These are phyloP conservation scores for Ailurus styani DNA, from an alignment of 2,113 vertebrate species.

Conservation along the genomic window DNA sequence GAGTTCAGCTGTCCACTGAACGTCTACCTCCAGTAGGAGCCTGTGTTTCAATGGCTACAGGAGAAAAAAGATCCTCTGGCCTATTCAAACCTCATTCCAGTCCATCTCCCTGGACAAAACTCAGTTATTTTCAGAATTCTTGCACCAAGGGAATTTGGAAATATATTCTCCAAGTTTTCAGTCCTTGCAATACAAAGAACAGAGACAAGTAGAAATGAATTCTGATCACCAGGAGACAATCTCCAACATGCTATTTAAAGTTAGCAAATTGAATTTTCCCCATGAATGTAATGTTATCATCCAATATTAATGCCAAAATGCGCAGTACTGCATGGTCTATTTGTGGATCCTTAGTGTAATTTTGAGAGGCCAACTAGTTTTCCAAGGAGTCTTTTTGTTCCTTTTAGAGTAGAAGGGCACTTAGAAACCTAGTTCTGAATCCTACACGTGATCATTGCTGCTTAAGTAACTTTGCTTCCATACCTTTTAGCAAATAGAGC, in stretches of 20 bases:
- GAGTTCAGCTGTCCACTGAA: not conserved
- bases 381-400: not conserved
- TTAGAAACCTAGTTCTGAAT: not conserved
- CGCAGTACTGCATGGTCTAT: not conserved
- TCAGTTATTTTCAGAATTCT: not conserved
- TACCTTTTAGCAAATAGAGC: not conserved
- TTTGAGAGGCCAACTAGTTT: not conserved
- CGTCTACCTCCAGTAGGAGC: not conserved
- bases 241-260: not conserved
- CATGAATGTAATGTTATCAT: not conserved
- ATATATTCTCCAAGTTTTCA: not conserved
- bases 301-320: not conserved
- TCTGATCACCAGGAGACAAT: not conserved
- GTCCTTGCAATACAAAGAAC: not conserved
- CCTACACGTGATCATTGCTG: not conserved
- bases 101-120: not conserved
- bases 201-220: not conserved
- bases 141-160: not conserved
- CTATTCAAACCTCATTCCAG: not conserved
- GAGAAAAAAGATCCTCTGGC: not conserved
- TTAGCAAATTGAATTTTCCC: not conserved
- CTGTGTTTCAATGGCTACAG: not conserved
- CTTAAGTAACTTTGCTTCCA: not conserved
- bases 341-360: not conserved
- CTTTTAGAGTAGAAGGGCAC: not conserved